phyloP scores from a whole-genome alignment of 2,888 invertebrate genomes.

The Schizaphis graminum region DNA sequence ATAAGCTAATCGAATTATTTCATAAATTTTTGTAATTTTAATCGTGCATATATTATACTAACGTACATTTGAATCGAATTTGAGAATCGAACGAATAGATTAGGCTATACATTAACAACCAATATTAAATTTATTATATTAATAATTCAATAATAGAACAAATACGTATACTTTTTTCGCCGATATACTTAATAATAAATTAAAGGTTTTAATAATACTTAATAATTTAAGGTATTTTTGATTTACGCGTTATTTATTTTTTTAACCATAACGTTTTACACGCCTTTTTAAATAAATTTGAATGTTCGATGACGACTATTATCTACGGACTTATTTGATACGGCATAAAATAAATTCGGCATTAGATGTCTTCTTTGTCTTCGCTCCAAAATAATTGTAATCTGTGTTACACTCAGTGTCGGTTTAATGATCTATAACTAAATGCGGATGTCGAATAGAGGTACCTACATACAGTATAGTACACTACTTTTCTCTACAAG shows the following conservation, averaged over 20 bases:
- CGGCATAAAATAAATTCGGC: constrained; percentile 2
- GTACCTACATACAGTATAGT: not conserved
- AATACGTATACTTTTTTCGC: not conserved
- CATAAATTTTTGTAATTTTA: not conserved
- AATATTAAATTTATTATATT: not conserved
- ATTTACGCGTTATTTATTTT: not conserved
- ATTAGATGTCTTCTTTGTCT: constrained; percentile 2
- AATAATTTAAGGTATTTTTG: not conserved
- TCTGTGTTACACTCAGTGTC: not conserved
- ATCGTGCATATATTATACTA: not conserved
- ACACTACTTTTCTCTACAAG: constrained; percentile 21
- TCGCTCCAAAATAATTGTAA: not conserved
- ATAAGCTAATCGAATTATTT: not conserved
- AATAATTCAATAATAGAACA: not conserved
- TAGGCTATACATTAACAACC: not conserved
- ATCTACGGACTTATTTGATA: constrained; percentile 2
- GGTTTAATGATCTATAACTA: constrained; percentile 28
- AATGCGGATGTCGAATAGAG: constrained; percentile 35
- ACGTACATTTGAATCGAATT: not conserved
- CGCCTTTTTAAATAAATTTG: not conserved
- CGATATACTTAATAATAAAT: not conserved
- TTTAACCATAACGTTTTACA: not conserved
- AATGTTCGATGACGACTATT: constrained; percentile 5
- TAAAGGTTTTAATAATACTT: too few species aligned
- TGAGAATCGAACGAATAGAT: not conserved